phyloP scores from a whole-genome alignment of 2,888 invertebrate genomes.

The Salticus scenicus region DNA sequence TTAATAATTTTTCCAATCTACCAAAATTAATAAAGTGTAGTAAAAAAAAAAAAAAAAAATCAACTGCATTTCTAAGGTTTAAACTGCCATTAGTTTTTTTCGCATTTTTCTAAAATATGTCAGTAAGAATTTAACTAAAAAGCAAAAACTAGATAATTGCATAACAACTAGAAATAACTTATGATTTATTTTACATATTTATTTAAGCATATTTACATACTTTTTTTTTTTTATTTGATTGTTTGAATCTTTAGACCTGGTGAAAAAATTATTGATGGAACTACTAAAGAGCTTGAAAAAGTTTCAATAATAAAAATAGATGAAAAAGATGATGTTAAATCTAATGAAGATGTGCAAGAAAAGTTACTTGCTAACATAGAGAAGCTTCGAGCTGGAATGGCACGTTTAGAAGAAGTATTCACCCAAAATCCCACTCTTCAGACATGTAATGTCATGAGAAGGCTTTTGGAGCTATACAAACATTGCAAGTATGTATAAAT shows the following conservation, averaged over 20 bases:
- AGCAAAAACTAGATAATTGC: too few relatives aligned
- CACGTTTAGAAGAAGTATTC: slow-evolving; percentile 86
- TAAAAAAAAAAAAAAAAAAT: too few relatives aligned
- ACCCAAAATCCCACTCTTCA: slow-evolving; percentile 85
- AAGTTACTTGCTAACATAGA: slow-evolving; percentile 86
- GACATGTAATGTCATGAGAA: slow-evolving; percentile 85
- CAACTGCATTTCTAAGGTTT: too few relatives aligned
- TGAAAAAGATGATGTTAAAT: slow-evolving; percentile 55
- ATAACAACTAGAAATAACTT: too few relatives aligned
- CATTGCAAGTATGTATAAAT: slow-evolving; percentile 81
- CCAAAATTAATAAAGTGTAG: too few relatives aligned
- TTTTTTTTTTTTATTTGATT: too few relatives aligned
- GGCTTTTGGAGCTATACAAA: slow-evolving; percentile 87
- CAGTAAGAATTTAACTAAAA: too few relatives aligned
- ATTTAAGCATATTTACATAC: too few relatives aligned
- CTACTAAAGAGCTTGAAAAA: slow-evolving; percentile 54
- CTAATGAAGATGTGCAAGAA: slow-evolving; percentile 76
- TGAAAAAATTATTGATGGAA: slow-evolving; percentile 52
- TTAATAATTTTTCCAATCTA: too few relatives aligned
- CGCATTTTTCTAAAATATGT: too few relatives aligned
- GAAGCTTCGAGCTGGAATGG: slow-evolving; percentile 84
- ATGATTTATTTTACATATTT: too few relatives aligned
- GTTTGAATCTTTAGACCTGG: slow-evolving; percentile 27
- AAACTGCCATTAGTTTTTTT: too few relatives aligned
- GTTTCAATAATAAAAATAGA: slow-evolving; percentile 33